Conservation (phyloP, 2,113 vertebrate genomes). For the Pteropus alecto region DNA sequence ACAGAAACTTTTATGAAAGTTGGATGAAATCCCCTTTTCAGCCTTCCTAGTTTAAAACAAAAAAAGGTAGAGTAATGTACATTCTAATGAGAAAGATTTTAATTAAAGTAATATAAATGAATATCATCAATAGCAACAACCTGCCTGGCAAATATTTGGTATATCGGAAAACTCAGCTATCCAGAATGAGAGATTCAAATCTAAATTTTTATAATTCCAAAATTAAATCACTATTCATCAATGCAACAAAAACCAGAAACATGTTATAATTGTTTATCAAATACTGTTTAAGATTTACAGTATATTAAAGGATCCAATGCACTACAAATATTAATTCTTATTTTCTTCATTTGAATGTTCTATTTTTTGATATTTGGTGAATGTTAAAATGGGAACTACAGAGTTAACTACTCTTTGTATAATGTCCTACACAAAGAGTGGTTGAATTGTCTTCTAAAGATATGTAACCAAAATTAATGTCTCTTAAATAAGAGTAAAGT, state of each 20-base stretch:
- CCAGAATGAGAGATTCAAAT: not conserved
- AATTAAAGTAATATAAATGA: slow-evolving; percentile 29
- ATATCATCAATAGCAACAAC: not conserved
- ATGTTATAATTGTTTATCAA: not conserved
- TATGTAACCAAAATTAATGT: not conserved
- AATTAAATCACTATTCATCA: slow-evolving; percentile 23
- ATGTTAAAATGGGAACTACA: not conserved
- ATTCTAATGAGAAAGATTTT: not conserved
- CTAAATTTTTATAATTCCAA: not conserved
- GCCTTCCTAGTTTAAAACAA: not conserved
- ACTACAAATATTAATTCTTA: not conserved
- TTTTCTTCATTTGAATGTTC: not conserved
- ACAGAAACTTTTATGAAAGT: not conserved
- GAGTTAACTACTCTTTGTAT: not conserved
- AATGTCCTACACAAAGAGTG: not conserved
- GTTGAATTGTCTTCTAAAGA: not conserved
- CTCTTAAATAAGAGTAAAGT: not conserved
- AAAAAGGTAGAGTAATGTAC: not conserved
- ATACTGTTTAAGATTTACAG: not conserved
- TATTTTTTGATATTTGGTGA: not conserved
- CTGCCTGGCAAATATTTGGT: not conserved
- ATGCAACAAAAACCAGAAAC: not conserved
- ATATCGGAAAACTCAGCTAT: not conserved
- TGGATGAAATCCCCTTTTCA: not conserved
- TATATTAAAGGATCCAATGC: not conserved